Evolutionary conservation across 2,888 invertebrate species (phyloP).

Genomic region (Encarsia formosa): DNA sequence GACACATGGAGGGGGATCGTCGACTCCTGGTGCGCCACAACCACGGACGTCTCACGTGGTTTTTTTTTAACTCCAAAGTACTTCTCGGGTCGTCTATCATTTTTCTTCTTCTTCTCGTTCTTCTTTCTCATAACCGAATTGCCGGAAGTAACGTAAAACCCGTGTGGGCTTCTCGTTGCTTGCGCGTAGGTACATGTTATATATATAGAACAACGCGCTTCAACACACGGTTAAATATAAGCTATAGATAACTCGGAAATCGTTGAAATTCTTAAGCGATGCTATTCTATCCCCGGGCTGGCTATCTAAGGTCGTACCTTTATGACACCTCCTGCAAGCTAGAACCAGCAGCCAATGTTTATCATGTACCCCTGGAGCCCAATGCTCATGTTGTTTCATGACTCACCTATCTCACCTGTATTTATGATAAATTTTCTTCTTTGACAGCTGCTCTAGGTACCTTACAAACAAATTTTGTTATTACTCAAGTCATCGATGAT

Average conservation of each 20-base stretch:
- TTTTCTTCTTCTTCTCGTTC: too few species aligned
- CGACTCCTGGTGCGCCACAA: conserved; percentile 21
- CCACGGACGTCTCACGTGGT: conserved; percentile 17
- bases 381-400: not conserved
- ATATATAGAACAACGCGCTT: not conserved
- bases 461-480: too few species aligned
- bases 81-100: too few species aligned
- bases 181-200: conserved; percentile 1
- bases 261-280: conserved; percentile 31
- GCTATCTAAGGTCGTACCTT: too few species aligned
- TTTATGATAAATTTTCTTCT: not conserved
- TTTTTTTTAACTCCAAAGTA: too few species aligned
- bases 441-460: too few species aligned
- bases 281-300: conserved; percentile 6
- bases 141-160: conserved; percentile 53
- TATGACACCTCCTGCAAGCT: too few species aligned
- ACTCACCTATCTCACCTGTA: not conserved
- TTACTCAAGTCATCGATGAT: too few species aligned
- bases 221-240: not conserved
- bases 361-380: too few species aligned
- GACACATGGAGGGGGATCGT: too few species aligned
- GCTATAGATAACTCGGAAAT: conserved; percentile 40
- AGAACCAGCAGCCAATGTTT: too few species aligned
- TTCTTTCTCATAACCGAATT: too few species aligned
- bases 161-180: conserved; percentile 30